Conservation (phyloP, 1,140 invertebrate genomes). For the Zaprionus tsacasi region DNA sequence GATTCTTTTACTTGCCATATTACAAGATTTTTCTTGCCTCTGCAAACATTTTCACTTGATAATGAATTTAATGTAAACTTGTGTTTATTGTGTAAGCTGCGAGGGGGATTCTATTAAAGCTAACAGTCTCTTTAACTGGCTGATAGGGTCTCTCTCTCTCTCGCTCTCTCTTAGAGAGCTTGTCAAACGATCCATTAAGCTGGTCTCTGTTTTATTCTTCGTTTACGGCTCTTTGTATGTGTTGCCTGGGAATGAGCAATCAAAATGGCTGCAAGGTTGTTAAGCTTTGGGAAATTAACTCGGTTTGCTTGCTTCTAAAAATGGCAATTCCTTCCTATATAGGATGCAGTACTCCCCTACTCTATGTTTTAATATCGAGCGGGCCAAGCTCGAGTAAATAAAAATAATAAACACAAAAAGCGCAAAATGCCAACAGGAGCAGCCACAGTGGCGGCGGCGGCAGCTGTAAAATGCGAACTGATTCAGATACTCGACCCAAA, state of each 20-base stretch:
- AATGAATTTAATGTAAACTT: background rate
- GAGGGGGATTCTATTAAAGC: too few species aligned
- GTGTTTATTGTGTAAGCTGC: background rate
- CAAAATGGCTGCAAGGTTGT: constrained; percentile 18
- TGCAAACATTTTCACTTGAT: constrained; percentile 4
- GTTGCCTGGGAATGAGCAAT: constrained; percentile 38
- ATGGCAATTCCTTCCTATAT: background rate
- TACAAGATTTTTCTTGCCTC: constrained; percentile 1
- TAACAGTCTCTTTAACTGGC: too few species aligned
- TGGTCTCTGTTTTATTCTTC: background rate
- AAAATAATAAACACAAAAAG: constrained; percentile 45
- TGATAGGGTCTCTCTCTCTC: too few species aligned
- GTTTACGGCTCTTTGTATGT: background rate
- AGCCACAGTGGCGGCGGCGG: constrained; percentile 18
- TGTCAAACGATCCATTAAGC: too few species aligned
- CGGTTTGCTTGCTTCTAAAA: constrained; percentile 35
- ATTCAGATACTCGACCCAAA: constrained; percentile 59
- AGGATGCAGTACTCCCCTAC: background rate
- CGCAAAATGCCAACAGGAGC: constrained; percentile 27
- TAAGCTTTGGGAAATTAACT: constrained; percentile 52
- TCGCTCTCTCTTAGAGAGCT: too few species aligned
- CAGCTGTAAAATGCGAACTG: constrained; percentile 51
- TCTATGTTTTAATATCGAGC: constrained; percentile 58
- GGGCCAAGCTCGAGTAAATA: constrained; percentile 13
- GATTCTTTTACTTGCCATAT: background rate